Conservation (phyloP, 1,140 invertebrate species). For the Penaeus japonicus region DNA sequence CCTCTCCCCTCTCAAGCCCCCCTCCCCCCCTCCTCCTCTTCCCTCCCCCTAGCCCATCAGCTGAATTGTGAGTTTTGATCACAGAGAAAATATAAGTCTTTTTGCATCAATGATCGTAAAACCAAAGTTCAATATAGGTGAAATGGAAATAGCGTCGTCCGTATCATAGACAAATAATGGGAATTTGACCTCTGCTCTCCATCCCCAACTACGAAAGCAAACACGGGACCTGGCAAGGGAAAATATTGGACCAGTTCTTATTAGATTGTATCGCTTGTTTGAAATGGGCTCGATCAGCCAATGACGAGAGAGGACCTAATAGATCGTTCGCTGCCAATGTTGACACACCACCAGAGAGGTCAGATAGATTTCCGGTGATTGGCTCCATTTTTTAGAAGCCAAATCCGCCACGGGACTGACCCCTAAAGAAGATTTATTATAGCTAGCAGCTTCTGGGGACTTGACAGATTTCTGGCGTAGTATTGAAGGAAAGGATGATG, state of each 20-base stretch:
- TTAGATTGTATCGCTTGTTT: slow-evolving; percentile 53
- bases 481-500: too few species aligned
- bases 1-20: background rate
- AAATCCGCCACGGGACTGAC: background rate
- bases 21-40: background rate
- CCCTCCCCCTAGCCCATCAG: slow-evolving; percentile 10
- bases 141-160: slow-evolving; percentile 39
- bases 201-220: slow-evolving; percentile 14
- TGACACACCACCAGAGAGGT: slow-evolving; percentile 25
- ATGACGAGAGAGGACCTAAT: slow-evolving; percentile 10
- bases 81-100: background rate
- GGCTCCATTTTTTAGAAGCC: slow-evolving; percentile 22
- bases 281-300: slow-evolving; percentile 43
- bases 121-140: slow-evolving; percentile 42
- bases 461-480: too few species aligned
- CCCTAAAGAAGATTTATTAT: background rate
- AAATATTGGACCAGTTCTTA: slow-evolving; percentile 45
- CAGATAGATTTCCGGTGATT: slow-evolving; percentile 46
- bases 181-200: background rate
- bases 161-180: slow-evolving; percentile 49
- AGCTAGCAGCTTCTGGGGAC: too few species aligned
- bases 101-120: slow-evolving; percentile 31
- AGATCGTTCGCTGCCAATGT: slow-evolving; percentile 21
- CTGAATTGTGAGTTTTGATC: slow-evolving; percentile 21
- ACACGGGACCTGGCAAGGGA: slow-evolving; percentile 28